Percentiles rank a stretch among this genome's conserved stretches.
Evolutionary conservation across 1,140 invertebrate genomes (phyloP).

Genomic region (Dysdera silvatica): DNA sequence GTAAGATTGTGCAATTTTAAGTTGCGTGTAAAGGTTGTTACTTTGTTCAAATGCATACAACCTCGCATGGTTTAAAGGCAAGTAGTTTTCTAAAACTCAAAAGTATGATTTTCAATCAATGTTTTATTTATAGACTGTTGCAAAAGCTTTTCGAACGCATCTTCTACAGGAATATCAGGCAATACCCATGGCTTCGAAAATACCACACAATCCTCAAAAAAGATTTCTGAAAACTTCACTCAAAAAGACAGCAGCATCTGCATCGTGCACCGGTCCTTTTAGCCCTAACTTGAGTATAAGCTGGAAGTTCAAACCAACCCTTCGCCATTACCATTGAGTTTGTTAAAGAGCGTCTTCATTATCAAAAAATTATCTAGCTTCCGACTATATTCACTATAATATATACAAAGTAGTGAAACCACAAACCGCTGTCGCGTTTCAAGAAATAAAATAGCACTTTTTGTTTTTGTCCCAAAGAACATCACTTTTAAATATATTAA

Average conservation of each 20-base stretch:
- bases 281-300: conserved; percentile 14
- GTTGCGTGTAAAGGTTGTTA: too few species aligned
- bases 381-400: conserved; percentile 28
- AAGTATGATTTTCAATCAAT: too few species aligned
- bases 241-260: neutral
- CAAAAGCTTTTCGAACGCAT: too few species aligned
- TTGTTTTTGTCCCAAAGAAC: conserved; percentile 26
- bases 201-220: too few species aligned
- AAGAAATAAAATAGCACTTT: conserved; percentile 27
- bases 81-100: too few species aligned
- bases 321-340: conserved; percentile 28
- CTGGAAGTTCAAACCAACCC: conserved; percentile 23
- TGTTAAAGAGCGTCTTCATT: conserved; percentile 13
- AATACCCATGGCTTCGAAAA: too few species aligned
- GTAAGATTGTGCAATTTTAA: too few species aligned
- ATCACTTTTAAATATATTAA: conserved; percentile 28
- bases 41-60: too few species aligned
- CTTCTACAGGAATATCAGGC: too few species aligned
- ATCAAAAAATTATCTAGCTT: conserved; percentile 27
- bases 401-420: conserved; percentile 28
- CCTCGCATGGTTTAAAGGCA: too few species aligned
- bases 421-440: conserved; percentile 25
- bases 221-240: neutral
- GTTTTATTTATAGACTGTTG: too few species aligned
- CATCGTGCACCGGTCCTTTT: conserved; percentile 7